phyloP scores from a whole-genome alignment of 2,888 invertebrate genomes.

The Cerceris ruficornis region DNA sequence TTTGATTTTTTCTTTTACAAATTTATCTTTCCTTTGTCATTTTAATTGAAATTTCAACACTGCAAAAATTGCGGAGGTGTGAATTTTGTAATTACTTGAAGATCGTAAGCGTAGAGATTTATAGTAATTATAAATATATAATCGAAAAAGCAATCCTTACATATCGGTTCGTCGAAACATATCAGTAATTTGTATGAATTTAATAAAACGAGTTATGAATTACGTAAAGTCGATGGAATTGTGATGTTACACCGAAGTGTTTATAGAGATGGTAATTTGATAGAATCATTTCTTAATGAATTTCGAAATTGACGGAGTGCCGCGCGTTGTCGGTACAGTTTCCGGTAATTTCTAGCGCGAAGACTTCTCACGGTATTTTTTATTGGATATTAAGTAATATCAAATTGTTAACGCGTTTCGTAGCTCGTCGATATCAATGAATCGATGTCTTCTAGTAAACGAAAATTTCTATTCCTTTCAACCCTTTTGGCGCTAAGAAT shows the following conservation, averaged over 20 bases:
- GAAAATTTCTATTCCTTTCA: no score
- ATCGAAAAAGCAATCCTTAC: background rate
- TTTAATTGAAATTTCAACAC: background rate
- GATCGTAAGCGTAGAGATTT: background rate
- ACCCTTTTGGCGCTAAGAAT: no score
- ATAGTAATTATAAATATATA: background rate
- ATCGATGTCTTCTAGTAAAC: no score
- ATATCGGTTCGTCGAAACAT: background rate
- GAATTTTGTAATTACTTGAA: no score
- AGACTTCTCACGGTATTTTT: background rate
- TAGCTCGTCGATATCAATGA: background rate
- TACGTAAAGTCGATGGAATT: background rate
- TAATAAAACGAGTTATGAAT: no score
- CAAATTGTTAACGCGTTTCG: background rate
- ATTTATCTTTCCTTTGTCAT: background rate
- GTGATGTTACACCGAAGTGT: background rate
- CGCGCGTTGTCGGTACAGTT: constrained; percentile 4
- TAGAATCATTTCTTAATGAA: background rate
- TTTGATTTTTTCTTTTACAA: background rate
- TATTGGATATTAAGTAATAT: background rate
- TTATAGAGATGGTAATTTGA: background rate
- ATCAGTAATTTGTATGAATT: constrained; percentile 2
- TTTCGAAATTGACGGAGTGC: constrained; percentile 29
- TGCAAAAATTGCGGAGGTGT: no score
- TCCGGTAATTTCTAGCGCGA: constrained; percentile 12